Evolutionary conservation across 2,888 invertebrate genomes (phyloP), one percentile per base, ranked within the genome.

Genomic region (Rotaria socialis): DNA sequence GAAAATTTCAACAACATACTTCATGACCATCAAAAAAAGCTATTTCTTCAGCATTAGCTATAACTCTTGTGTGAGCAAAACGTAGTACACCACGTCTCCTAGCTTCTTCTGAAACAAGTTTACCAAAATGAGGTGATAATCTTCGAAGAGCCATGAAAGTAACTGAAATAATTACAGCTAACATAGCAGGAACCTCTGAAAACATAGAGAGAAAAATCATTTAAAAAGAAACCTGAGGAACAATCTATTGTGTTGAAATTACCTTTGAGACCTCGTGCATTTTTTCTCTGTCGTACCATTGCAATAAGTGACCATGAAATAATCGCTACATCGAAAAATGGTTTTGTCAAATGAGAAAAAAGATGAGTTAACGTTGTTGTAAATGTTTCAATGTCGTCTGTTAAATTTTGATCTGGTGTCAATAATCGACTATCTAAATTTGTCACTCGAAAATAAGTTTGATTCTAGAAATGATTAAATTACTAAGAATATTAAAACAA

Each of bases 331-430:
- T 98, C 98, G 90, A 98, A 94, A 89, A 97, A 93, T 0, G 99
- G 99, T 91, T 99, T 99, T 16, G 98, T 98, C 88, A 99, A 93
- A 90, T 96, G 96, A 67, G 97, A 96, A 92, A 98, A 99, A 35
- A 99, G 92, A 92, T 98, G 97, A 0, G 97, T 96, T 86, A 97
- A 94, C 0, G 96, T 95, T 89, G 94, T 94, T 0, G 96, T 94
- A 91, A 97, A 96, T 89, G 95, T 94, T 47, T 95, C 95, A 88
- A 98, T 95, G 92, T 98, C 98, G 91, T 99, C 98, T 0, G 98
- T 99, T 87, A 99, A 92, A 90, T 96, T 94, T 91, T 99, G 98
- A 91, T 98, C 97, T 52, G 96, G 96, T 91, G 67, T 67, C 11
- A 67, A 14, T 16, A 67, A 35, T 67, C 67, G 67, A 67, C 35